Conservation (phyloP, 2,888 invertebrate species). For the Proisotoma minuta region DNA sequence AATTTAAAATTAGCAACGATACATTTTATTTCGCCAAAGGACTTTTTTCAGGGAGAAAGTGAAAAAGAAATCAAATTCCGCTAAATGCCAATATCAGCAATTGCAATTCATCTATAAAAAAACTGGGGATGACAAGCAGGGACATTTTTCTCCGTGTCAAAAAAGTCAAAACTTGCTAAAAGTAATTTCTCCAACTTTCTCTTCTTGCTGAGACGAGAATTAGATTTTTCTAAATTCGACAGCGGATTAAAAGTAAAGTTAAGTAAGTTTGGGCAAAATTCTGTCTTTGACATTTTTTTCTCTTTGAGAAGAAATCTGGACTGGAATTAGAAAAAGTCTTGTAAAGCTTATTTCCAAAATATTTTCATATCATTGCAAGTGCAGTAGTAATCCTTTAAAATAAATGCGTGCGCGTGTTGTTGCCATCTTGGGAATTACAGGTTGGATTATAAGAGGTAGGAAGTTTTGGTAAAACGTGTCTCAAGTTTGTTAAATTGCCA, state of each 20-base stretch:
- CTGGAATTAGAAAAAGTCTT: neutral
- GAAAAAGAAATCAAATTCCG: neutral
- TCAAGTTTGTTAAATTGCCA: too few species aligned
- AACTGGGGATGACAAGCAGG: neutral
- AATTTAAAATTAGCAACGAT: too few species aligned
- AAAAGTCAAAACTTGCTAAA: neutral
- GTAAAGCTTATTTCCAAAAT: too few species aligned
- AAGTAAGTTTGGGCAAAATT: neutral
- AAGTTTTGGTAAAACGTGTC: too few species aligned
- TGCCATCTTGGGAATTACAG: slow-evolving; percentile 3
- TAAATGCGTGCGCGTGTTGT: neutral
- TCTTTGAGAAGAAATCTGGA: neutral
- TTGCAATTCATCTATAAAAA: neutral
- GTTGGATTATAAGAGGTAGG: too few species aligned
- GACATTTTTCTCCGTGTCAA: neutral
- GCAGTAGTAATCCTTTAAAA: neutral
- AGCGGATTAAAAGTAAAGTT: slow-evolving; percentile 5
- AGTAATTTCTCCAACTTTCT: slow-evolving; percentile 1
- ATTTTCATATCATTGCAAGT: too few species aligned
- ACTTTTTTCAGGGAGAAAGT: neutral
- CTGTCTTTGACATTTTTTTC: neutral
- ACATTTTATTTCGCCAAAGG: neutral
- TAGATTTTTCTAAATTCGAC: neutral
- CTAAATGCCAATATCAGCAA: slow-evolving; percentile 6
- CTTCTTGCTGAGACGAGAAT: neutral